These are phyloP conservation scores for Spialia ferax DNA, from an alignment of 2,888 invertebrate genomes.

Conservation along the genomic window DNA sequence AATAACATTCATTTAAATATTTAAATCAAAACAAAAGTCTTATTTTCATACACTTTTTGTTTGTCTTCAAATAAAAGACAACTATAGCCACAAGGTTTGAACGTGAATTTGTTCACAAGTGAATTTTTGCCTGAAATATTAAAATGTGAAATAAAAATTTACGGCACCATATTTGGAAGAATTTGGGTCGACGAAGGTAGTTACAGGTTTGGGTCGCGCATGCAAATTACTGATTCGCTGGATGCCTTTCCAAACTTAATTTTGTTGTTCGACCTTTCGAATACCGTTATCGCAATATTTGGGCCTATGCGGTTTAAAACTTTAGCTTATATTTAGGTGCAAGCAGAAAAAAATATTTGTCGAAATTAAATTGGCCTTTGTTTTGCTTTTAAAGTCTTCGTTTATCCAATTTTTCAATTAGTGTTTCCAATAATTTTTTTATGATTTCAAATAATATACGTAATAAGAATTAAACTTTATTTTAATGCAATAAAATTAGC, in stretches of 20 bases:
- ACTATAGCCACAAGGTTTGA: not conserved
- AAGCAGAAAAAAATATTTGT: conserved; percentile 2
- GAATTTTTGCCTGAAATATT: conserved; percentile 51
- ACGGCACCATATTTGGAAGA: conserved; percentile 65
- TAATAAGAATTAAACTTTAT: no score
- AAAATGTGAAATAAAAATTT: conserved; percentile 60
- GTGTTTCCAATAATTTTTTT: no score
- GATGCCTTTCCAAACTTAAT: conserved; percentile 61
- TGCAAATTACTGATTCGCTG: conserved; percentile 68
- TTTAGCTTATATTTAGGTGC: not conserved
- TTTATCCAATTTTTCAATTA: no score
- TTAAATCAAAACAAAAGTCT: not conserved
- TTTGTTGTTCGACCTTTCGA: conserved; percentile 61
- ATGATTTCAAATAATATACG: no score
- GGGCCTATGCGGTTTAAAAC: not conserved
- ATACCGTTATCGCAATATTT: conserved; percentile 52
- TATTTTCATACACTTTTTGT: no score
- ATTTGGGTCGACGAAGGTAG: conserved; percentile 63
- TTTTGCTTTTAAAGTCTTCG: no score
- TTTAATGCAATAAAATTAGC: no score
- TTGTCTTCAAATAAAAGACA: not conserved
- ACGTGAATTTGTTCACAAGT: not conserved
- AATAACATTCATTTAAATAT: conserved; percentile 7
- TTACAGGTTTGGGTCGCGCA: conserved; percentile 68
- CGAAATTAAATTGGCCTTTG: no score